Conservation (phyloP, 2,113 vertebrate species). For the Leptodactylus fuscus region DNA sequence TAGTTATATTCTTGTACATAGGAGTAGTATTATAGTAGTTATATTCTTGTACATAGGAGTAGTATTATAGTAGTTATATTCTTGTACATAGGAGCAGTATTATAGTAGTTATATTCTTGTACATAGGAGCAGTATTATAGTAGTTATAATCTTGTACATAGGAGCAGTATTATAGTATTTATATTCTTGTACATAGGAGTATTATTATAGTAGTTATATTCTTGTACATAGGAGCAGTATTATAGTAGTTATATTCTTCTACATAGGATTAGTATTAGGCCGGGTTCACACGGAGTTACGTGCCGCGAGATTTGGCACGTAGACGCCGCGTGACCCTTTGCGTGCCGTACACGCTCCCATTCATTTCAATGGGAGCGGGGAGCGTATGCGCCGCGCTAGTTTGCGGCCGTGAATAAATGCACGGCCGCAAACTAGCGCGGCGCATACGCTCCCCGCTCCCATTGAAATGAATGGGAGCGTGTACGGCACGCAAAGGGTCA, state of each 20-base stretch:
- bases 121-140: not conserved
- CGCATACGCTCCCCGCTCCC: no score
- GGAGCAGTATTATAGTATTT: not conserved
- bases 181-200: not conserved
- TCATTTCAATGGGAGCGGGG: no score
- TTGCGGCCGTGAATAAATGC: no score
- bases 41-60: not conserved
- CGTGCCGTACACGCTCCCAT: no score
- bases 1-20: not conserved
- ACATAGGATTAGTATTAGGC: not conserved
- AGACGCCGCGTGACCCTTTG: no score
- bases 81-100: not conserved
- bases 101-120: slow-evolving; percentile 2
- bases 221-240: not conserved
- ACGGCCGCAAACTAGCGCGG: no score
- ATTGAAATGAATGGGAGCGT: no score
- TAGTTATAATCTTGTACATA: not conserved
- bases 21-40: not conserved
- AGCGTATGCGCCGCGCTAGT: no score
- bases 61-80: not conserved
- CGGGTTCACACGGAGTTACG: no score
- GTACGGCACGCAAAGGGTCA: no score
- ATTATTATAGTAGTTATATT: no score
- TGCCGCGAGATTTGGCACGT: no score
- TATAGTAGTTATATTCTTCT: not conserved